Evolutionary conservation across 1,140 invertebrate species (phyloP), one percentile per base, ranked within the genome.

Genomic region (Lepeophtheirus salmonis): DNA sequence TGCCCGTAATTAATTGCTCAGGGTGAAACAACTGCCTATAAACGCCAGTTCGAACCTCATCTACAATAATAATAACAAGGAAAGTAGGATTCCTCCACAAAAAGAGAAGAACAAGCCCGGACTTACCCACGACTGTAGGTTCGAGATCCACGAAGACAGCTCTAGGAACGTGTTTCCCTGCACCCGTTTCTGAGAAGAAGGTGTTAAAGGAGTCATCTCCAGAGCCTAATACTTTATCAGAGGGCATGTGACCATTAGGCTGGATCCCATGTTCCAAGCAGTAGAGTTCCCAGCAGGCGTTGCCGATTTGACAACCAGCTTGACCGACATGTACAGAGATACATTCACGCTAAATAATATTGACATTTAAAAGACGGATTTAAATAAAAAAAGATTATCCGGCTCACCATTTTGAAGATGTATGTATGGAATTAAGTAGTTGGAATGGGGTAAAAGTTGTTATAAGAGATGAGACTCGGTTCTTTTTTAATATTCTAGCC

Each of bases 251-350:
- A 4, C 87, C 86, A 73, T 90, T 84, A 58, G 85, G 85, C 71
- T 89, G 84, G 69, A 91, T 90, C 24, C 85, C 84, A 73, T 89
- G 86, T 71, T 89, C 86, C 65, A 89, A 70, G 69, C 86, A 89
- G 73, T 89, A 89, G 60, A 90, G 74, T 70, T 89, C 78, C 78
- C 55, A 79, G 66, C 78, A 79, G 56, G 78, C 83, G 70, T 88
- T 89, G 64, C 85, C 87, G 69, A 89, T 87, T 73, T 90, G 86
- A 2, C 87, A 84, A 56, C 86, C 86, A 63, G 86, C 86, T 73
- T 90, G 86, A 51, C 86, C 86, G 67, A 89, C 79, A 72, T 89
- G 86, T 63, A 89, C 79, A 64, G 82, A 85, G 67, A 89, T 84
- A 68, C 84, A 86, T 78, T 89, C 86, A 61, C 76, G 55, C 55